Evolutionary conservation across 2,888 invertebrate genomes (phyloP), one percentile per base, ranked within the genome.

Genomic region (Onchidella celtica): DNA sequence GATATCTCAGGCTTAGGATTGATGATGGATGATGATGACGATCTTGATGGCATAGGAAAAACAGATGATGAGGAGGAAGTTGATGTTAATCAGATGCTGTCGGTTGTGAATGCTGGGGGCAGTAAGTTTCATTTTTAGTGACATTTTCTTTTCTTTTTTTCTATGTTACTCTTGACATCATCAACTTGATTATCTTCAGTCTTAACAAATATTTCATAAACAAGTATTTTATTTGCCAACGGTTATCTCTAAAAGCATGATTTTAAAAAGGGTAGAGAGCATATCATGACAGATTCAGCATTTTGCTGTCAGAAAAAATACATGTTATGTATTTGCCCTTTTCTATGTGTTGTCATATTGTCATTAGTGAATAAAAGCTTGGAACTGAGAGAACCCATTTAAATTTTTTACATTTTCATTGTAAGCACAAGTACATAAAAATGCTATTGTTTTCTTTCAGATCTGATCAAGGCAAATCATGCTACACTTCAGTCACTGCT

Each of bases 401-500:
- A n/a, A n/a, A n/a, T n/a, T n/a, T n/a, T n/a, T n/a, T n/a, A n/a
- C n/a, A n/a, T n/a, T n/a, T n/a, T n/a, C n/a, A n/a, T n/a, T n/a
- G n/a, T n/a, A n/a, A n/a, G n/a, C n/a, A n/a, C n/a, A n/a, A n/a
- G n/a, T n/a, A n/a, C n/a, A n/a, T n/a, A 11, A 17, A 47, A 47
- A 47, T 29, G 21, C 34, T n/a, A 17, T 59, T 59, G 21, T 55
- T 59, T 57, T 55, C 3, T 34, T 59, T n/a, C 72, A 77, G 78
- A 78, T 47, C 36, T 82, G 0, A 78, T 83, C 55, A 29, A 65
- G 57, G 63, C 78, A n/a, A 87, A 85, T 63, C 74, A 89, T 72
- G 84, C 89, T 2, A 89, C 91, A 3, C 85, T 91, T 24, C 91
- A 91, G 79, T 89, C 90, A 57, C 79, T 91, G 27, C 83, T 91